Evolutionary conservation across 1,140 invertebrate species (phyloP).

Genomic region (Diorhabda carinulata): DNA sequence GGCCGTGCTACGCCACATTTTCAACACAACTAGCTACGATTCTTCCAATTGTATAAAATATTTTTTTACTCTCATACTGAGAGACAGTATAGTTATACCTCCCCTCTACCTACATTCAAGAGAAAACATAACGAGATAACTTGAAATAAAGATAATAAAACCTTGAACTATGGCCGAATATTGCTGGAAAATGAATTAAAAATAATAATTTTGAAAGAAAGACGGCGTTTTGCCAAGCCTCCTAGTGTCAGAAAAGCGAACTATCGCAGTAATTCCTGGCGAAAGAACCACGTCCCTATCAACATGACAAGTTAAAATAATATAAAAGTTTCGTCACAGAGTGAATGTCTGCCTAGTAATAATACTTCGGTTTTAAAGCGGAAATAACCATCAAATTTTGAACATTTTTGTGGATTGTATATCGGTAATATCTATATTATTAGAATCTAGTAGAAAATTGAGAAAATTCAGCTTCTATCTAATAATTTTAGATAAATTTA

Average conservation of each 20-base stretch:
- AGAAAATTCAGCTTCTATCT: slow-evolving; percentile 24
- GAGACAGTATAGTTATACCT: not conserved
- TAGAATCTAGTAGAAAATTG: slow-evolving; percentile 34
- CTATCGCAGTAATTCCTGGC: slow-evolving; percentile 42
- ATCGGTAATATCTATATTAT: slow-evolving; percentile 15
- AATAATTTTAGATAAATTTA: slow-evolving; percentile 28
- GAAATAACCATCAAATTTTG: slow-evolving; percentile 30
- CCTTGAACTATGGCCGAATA: slow-evolving; percentile 31
- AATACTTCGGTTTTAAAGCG: slow-evolving; percentile 25
- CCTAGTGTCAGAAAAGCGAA: slow-evolving; percentile 35
- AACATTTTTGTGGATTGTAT: slow-evolving; percentile 39
- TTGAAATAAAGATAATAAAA: slow-evolving; percentile 25
- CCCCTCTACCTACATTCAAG: not conserved
- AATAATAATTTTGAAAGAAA: slow-evolving; percentile 31
- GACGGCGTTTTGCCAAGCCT: slow-evolving; percentile 30
- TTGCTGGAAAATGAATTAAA: slow-evolving; percentile 38
- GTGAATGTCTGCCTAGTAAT: slow-evolving; percentile 27
- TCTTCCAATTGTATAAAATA: not conserved
- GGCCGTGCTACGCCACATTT: not conserved
- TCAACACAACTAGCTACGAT: not conserved
- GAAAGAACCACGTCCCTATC: slow-evolving; percentile 45
- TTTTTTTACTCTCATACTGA: not conserved
- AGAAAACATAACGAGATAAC: not conserved
- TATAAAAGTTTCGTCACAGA: slow-evolving; percentile 37
- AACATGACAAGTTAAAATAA: slow-evolving; percentile 42